Base-by-base conservation (phyloP, 2,113 vertebrate species). In the Ursus arctos region DNA sequence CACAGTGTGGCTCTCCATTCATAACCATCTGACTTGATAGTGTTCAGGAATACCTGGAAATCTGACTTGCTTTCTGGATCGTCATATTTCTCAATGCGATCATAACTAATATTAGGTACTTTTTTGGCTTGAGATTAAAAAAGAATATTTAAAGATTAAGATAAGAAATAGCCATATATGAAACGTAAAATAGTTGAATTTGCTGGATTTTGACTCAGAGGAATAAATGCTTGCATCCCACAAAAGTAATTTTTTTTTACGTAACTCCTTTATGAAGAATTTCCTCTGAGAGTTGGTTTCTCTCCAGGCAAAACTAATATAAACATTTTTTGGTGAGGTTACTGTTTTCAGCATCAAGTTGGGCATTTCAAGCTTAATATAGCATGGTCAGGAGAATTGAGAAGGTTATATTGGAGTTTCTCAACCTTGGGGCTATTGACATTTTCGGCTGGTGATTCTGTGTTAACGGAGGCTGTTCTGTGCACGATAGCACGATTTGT, bases 111-210 rank as follows among this genome's bases (percentile, higher is more conserved):
- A 83, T 74, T 74, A 76, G 74, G 14, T 69, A 40, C 18, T n/a
- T 77, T 95, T 51, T 40, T 53, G 61, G 24, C 26, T 72, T 88
- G 8, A 13, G 7, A 71, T 81, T 87, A 33, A 92, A 93, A 96
- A 97, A 71, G 40, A 63, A 43, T 53, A 89, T 63, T 94, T 94
- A 90, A 33, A 93, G 93, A 91, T 65, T 11, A 88, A 21, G 10
- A 15, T 65, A 65, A 12, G 12, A 90, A 77, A 69, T 71, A 88
- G 9, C 16, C 84, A 82, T 14, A 59, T 12, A 10, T 14, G 47
- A 71, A 91, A 87, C 26, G 79, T 24, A 79, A 92, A 92, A 83
- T 61, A 95, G 31, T 55, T 88, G 47, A 92, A 55, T 90, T 72
- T 72, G 57, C 9, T 72, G 59, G n/a, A 79, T 94, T 96, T 91